phyloP scores from a whole-genome alignment of 2,797 vertebrate genomes.

The Acrossocheilus wenchowensis region DNA sequence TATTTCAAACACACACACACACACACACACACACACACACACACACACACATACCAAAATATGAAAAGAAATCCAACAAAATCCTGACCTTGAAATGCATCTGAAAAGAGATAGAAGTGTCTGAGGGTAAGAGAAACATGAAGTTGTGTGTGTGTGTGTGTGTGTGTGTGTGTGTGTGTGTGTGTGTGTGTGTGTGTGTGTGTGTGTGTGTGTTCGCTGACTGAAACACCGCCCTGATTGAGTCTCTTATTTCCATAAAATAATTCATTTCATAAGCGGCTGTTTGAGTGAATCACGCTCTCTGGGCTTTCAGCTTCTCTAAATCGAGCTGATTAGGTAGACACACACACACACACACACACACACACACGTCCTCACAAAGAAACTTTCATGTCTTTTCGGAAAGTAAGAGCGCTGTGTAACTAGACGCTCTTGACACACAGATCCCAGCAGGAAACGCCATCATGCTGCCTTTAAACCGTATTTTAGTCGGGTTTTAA shows the following conservation, averaged over 20 bases:
- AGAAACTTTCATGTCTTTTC: constrained; percentile 4
- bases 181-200: too few relatives aligned
- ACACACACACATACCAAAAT: neutral
- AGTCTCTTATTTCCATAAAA: constrained; percentile 10
- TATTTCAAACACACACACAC: constrained; percentile 44
- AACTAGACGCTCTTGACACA: constrained; percentile 8
- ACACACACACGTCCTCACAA: constrained; percentile 16
- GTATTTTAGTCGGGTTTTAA: neutral
- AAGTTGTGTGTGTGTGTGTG: neutral
- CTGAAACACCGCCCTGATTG: neutral
- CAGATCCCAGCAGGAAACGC: neutral
- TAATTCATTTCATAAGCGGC: constrained; percentile 2
- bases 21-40: constrained; percentile 19
- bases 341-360: neutral
- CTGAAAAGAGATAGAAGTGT: neutral
- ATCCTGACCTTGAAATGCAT: constrained; percentile 4
- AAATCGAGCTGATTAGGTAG: constrained; percentile 15
- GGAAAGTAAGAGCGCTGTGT: neutral
- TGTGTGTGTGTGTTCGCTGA: neutral
- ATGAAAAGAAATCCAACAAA: neutral
- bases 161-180: too few relatives aligned
- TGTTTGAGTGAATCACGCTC: neutral
- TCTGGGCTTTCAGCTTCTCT: neutral
- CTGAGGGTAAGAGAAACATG: neutral
- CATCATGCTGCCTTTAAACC: neutral